Conservation (phyloP, 2,113 vertebrate genomes). For the Cathartes aura region DNA sequence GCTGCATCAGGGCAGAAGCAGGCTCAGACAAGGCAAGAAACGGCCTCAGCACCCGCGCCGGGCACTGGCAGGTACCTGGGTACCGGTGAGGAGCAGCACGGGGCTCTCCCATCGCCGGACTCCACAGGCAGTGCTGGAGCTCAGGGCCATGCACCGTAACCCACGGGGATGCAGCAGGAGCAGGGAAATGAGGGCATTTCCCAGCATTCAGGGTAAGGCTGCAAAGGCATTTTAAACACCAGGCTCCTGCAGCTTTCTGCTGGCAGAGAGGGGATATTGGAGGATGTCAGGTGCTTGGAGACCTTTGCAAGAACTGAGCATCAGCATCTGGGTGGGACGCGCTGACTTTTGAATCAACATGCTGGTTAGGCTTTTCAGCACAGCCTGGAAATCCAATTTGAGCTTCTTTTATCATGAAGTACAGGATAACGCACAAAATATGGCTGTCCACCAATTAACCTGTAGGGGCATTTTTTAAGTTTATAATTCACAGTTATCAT, state of each 20-base stretch:
- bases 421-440: not conserved
- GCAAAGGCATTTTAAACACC: not conserved
- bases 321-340: rapidly evolving
- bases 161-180: not conserved
- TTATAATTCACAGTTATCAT: not conserved
- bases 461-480: not conserved
- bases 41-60: rapidly evolving
- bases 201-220: not conserved
- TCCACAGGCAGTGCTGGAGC: too few relatives aligned
- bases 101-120: too few relatives aligned
- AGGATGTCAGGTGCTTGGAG: not conserved
- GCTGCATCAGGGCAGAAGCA: not conserved
- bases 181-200: not conserved
- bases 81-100: not conserved
- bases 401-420: not conserved
- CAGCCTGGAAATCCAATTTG: not conserved
- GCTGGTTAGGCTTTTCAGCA: not conserved
- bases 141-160: too few relatives aligned
- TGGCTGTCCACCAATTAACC: not conserved
- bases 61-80: not conserved
- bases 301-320: not conserved
- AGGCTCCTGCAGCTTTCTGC: not conserved
- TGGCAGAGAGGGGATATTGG: not conserved
- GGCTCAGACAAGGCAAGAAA: not conserved
- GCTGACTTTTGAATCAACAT: not conserved